Evolutionary conservation across 2,113 vertebrate genomes (phyloP).

Genomic region (Ageneiosus marmoratus): DNA sequence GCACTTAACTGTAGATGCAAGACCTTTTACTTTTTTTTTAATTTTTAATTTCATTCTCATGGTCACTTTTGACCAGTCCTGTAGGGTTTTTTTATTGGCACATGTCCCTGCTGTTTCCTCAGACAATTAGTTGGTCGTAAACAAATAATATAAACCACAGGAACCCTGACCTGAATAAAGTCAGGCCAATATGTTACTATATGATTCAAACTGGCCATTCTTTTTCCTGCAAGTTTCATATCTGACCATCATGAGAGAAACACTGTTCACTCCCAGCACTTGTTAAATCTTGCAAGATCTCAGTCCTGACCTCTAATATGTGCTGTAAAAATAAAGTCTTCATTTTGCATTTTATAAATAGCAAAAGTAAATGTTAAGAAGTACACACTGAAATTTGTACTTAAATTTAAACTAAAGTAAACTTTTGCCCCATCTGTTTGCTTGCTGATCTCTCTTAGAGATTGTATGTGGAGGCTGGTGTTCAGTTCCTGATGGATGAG

Average conservation of each 20-base stretch:
- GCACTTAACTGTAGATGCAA: too few relatives aligned
- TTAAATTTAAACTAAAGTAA: background rate
- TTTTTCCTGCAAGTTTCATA: background rate
- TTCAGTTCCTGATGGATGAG: slow-evolving; percentile 89
- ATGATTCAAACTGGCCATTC: background rate
- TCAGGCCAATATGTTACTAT: too few relatives aligned
- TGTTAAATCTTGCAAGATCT: background rate
- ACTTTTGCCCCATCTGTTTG: slow-evolving; percentile 9
- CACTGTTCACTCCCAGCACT: too few relatives aligned
- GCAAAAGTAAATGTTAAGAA: background rate
- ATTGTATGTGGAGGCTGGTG: slow-evolving; percentile 82
- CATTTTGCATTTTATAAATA: background rate
- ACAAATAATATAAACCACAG: background rate
- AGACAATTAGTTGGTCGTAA: background rate
- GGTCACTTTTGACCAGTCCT: background rate
- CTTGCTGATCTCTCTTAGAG: slow-evolving; percentile 68
- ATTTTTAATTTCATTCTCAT: background rate
- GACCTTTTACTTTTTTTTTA: background rate
- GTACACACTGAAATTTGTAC: background rate
- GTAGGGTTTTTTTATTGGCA: background rate
- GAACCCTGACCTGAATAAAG: background rate
- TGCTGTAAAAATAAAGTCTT: background rate
- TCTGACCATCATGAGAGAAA: background rate
- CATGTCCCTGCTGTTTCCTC: background rate
- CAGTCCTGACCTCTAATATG: background rate